These are phyloP conservation scores for Cheilinus undulatus DNA, from an alignment of 2,113 vertebrate species.

Conservation along the genomic window DNA sequence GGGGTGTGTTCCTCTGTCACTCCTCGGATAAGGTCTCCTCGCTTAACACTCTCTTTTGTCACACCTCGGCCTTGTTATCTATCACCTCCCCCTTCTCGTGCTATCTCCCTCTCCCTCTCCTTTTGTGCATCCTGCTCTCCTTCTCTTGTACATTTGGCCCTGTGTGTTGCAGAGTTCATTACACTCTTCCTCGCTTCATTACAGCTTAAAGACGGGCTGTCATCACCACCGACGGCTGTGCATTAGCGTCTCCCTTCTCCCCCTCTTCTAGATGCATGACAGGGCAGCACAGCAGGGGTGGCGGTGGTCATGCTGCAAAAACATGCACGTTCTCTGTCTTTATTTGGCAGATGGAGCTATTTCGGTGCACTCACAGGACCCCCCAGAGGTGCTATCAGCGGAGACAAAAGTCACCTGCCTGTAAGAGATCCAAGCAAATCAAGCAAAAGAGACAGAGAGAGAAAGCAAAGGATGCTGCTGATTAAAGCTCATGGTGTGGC, in stretches of 20 bases:
- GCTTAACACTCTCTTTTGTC: conserved; percentile 55
- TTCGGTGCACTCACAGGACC: conserved; percentile 24
- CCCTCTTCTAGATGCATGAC: conserved; percentile 20
- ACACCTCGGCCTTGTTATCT: conserved; percentile 57
- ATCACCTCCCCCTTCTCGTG: conserved; percentile 4
- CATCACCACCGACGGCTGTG: conserved; percentile 62
- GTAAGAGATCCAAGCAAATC: conserved; percentile 51
- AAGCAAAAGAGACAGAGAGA: conserved; percentile 31
- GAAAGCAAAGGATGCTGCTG: conserved; percentile 34
- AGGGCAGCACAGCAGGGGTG: conserved; percentile 41
- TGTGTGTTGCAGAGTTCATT: conserved; percentile 66
- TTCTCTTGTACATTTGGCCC: conserved; percentile 49
- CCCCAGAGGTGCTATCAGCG: conserved; percentile 37
- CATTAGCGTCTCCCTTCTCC: conserved; percentile 30
- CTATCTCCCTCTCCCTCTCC: conserved; percentile 22
- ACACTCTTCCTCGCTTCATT: conserved; percentile 78
- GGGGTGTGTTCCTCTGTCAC: conserved; percentile 38
- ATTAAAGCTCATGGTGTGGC: conserved; percentile 54
- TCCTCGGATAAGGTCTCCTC: conserved; percentile 47
- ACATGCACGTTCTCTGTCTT: conserved; percentile 30
- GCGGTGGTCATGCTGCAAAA: conserved; percentile 17
- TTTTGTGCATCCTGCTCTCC: conserved; percentile 47
- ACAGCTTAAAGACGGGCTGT: conserved; percentile 77
- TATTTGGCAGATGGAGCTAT: conserved; percentile 42
- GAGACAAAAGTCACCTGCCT: conserved; percentile 61